Percentiles rank a stretch among this genome's conserved stretches.
Evolutionary conservation across 2,113 vertebrate species (phyloP).

Genomic region (Collichthys lucidus): DNA sequence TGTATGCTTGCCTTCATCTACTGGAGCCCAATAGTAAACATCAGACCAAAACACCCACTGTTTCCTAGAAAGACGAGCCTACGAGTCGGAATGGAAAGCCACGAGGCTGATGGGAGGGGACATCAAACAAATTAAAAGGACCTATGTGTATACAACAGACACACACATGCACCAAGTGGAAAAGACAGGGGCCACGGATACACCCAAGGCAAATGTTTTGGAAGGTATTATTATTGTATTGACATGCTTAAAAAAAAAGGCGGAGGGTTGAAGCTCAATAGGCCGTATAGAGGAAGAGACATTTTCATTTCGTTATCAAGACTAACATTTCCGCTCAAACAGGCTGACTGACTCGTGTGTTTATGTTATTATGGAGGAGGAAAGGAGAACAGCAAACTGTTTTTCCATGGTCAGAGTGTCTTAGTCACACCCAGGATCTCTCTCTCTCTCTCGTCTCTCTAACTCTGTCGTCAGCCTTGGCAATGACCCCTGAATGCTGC

Average conservation of each 20-base stretch:
- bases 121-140: slow-evolving; percentile 85
- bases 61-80: slow-evolving; percentile 79
- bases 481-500: slow-evolving; percentile 72
- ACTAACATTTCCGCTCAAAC: slow-evolving; percentile 57
- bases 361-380: slow-evolving; percentile 69
- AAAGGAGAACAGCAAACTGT: slow-evolving; percentile 42
- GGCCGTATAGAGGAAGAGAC: not conserved
- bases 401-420: slow-evolving; percentile 62
- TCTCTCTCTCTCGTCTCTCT: slow-evolving; percentile 36
- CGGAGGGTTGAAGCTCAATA: slow-evolving; percentile 17
- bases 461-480: slow-evolving; percentile 69
- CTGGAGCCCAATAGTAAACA: slow-evolving; percentile 68
- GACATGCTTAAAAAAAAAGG: slow-evolving; percentile 38
- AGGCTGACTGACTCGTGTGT: slow-evolving; percentile 53
- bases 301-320: slow-evolving; percentile 61
- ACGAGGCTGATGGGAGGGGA: slow-evolving; percentile 69
- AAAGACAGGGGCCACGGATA: slow-evolving; percentile 49
- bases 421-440: slow-evolving; percentile 76
- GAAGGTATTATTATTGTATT: slow-evolving; percentile 71
- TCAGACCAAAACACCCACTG: slow-evolving; percentile 69
- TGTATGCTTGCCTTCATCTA: slow-evolving; percentile 45
- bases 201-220: slow-evolving; percentile 78
- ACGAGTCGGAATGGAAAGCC: slow-evolving; percentile 72
- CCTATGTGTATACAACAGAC: slow-evolving; percentile 61
- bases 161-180: slow-evolving; percentile 53